phyloP scores from a whole-genome alignment of 2,113 vertebrate species.

The Cynopterus brachyotis region DNA sequence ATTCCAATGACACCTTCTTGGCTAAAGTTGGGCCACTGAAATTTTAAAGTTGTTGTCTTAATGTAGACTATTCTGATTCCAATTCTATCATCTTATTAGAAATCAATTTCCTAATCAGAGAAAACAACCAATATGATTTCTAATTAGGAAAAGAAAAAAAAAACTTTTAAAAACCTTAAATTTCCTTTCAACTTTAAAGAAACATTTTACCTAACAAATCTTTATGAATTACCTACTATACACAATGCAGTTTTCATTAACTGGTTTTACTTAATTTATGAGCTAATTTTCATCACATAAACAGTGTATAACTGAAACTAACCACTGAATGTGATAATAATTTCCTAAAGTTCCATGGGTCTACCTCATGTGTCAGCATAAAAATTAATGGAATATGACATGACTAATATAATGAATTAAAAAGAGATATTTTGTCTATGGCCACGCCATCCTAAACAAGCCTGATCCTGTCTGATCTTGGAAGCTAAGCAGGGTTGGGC shows the following conservation, averaged over 20 bases:
- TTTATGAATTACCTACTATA: background rate
- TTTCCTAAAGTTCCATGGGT: background rate
- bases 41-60: background rate
- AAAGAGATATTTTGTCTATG: background rate
- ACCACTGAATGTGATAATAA: background rate
- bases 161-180: background rate
- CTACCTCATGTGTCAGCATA: background rate
- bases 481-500: too few relatives aligned
- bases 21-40: background rate
- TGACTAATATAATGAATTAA: background rate
- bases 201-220: background rate
- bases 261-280: background rate
- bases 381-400: background rate
- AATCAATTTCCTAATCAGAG: background rate
- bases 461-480: too few relatives aligned
- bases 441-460: too few relatives aligned
- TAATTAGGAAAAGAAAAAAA: slow-evolving; percentile 1
- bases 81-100: background rate
- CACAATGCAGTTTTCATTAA: background rate
- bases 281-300: background rate
- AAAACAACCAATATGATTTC: slow-evolving; percentile 10
- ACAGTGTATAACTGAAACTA: background rate
- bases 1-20: background rate
- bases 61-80: background rate
- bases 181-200: background rate